Evolutionary conservation across 2,888 invertebrate genomes (phyloP).

Genomic region (Euplexia lucipara): DNA sequence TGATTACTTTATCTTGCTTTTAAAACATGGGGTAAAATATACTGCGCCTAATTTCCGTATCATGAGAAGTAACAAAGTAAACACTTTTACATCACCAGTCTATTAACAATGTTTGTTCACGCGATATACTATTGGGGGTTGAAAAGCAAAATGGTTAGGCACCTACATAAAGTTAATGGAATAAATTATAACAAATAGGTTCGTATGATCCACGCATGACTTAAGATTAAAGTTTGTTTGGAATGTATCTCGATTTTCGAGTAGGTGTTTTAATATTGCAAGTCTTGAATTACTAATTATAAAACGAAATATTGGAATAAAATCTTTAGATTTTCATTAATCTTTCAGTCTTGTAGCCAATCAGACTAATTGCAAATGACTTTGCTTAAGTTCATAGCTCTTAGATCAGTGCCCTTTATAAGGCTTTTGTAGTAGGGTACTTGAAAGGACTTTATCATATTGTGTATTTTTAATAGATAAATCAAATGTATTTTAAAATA

Average conservation of each 20-base stretch:
- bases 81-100: constrained; percentile 67
- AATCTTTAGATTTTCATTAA: constrained; percentile 28
- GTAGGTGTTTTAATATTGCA: not conserved
- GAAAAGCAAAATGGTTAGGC: constrained; percentile 19
- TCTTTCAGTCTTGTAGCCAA: constrained; percentile 38
- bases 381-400: constrained; percentile 21
- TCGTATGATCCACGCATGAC: not conserved
- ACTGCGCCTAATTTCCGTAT: constrained; percentile 66
- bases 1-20: constrained; percentile 31
- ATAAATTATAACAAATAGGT: constrained; percentile 30
- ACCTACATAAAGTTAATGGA: constrained; percentile 35
- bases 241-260: not conserved
- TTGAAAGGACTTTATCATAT: constrained; percentile 1
- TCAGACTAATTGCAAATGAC: constrained; percentile 46
- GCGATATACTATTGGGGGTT: constrained; percentile 53
- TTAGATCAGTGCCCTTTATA: not conserved
- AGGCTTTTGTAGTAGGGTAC: not conserved
- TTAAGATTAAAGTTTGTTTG: not conserved
- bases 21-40: constrained; percentile 31
- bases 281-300: constrained; percentile 5
- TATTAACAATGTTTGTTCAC: constrained; percentile 71
- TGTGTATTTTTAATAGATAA: not conserved
- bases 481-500: too few relatives aligned
- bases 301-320: constrained; percentile 9
- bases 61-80: constrained; percentile 65